Base-by-base conservation (phyloP, 2,113 vertebrate genomes). In the Corythornis cristatus region DNA sequence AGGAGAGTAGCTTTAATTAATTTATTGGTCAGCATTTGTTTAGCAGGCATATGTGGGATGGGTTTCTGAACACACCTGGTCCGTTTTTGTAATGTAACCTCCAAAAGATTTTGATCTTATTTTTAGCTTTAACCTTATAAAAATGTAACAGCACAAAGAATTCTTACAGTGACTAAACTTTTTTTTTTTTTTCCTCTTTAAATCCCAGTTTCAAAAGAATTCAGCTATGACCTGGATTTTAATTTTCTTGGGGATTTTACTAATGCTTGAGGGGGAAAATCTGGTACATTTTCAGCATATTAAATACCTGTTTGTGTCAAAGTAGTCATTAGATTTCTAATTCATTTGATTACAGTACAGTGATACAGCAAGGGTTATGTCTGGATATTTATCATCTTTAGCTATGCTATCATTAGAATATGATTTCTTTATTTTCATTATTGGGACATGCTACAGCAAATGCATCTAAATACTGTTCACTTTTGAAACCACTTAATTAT, bases 81-180 rank as follows among this genome's bases (percentile, higher is more conserved):
- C 62, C 86, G 35, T 75, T 96, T 85, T 91, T 93, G 90, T 26
- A 88, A 51, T 56, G 42, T 60, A 65, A 87, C 42, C 33, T 92
- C 81, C 64, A 23, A 87, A 78, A 85, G 26, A 93, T 86, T 88
- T 85, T 88, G 67, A 45, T 75, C 61, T 95, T 95, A 83, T 93
- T 95, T 96, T 88, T 93, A 83, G 91, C 80, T 86, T 73, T 96
- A 96, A 92, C 93, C 93, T 95, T 96, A 95, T 96, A 97, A 96
- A 97, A 97, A 93, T 88, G 65, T 93, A 96, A 89, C 86, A 88
- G 61, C 90, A 78, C 72, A 92, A 93, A 95, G 82, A 92, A 96
- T 89, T 93, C 89, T 93, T 95, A 86, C 64, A 86, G 71, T 90
- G 78, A 88, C 54, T 86, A 68, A 66, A 68, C 12, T 54, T 5